phyloP scores from a whole-genome alignment of 1,140 invertebrate genomes.

The Drosophila willistoni region DNA sequence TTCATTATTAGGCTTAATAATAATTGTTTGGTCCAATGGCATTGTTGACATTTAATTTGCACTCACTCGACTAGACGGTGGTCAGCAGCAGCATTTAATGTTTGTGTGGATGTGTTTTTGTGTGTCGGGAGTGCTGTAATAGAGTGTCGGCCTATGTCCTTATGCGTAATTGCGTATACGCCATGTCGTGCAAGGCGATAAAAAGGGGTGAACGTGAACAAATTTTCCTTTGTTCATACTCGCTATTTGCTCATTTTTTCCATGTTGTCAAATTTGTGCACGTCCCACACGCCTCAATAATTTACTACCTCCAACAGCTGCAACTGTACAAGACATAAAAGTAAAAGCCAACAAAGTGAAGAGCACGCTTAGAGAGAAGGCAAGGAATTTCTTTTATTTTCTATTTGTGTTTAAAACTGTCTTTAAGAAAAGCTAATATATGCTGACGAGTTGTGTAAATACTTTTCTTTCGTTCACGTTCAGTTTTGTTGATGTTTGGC shows the following conservation, averaged over 20 bases:
- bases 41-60: slow-evolving; percentile 23
- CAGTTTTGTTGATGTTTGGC: slow-evolving; percentile 42
- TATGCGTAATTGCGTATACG: slow-evolving; percentile 60
- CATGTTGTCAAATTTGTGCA: slow-evolving; percentile 43
- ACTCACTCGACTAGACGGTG: slow-evolving; percentile 28
- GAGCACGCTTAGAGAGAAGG: background rate
- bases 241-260: slow-evolving; percentile 15
- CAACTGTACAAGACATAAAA: slow-evolving; percentile 60
- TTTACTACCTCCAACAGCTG: slow-evolving; percentile 54
- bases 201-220: slow-evolving; percentile 43
- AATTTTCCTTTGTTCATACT: slow-evolving; percentile 11
- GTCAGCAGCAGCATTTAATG: slow-evolving; percentile 27
- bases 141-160: slow-evolving; percentile 42
- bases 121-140: background rate
- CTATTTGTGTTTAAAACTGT: slow-evolving; percentile 16
- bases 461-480: slow-evolving; percentile 18
- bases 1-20: slow-evolving; percentile 43
- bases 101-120: background rate
- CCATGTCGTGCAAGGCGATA: slow-evolving; percentile 33
- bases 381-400: background rate
- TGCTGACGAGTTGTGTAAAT: slow-evolving; percentile 5
- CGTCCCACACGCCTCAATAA: slow-evolving; percentile 48
- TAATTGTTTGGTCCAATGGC: slow-evolving; percentile 13
- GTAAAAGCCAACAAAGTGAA: background rate
- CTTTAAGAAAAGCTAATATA: slow-evolving; percentile 26